Evolutionary conservation across 2,797 vertebrate genomes (phyloP).

Genomic region (Artibeus lituratus): DNA sequence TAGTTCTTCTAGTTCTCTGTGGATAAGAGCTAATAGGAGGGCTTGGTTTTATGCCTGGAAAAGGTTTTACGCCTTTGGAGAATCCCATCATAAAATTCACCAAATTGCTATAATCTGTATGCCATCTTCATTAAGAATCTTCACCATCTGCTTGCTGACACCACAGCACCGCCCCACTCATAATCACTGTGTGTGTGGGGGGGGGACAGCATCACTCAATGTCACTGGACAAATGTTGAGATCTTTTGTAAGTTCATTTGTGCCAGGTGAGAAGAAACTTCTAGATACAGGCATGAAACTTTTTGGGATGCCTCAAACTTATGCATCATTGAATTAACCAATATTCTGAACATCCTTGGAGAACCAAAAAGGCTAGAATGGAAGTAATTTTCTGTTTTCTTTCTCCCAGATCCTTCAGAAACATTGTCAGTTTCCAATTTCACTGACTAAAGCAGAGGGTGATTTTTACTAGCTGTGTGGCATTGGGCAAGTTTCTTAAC

Average conservation of each 20-base stretch:
- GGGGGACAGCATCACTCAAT: conserved; percentile 87
- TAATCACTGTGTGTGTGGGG: conserved; percentile 88
- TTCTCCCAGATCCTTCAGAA: conserved; percentile 87
- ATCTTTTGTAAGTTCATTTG: conserved; percentile 72
- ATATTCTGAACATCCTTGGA: conserved; percentile 86
- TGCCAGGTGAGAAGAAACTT: conserved; percentile 25
- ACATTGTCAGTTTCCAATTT: conserved; percentile 90
- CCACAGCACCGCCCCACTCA: conserved; percentile 91
- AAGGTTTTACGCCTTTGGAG: conserved; percentile 88
- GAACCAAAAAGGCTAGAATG: conserved; percentile 90
- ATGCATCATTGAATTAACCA: conserved; percentile 88
- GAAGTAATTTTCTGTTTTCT: conserved; percentile 86
- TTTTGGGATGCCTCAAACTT: conserved; percentile 88
- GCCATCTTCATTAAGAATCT: conserved; percentile 85
- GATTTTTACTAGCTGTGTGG: conserved; percentile 73
- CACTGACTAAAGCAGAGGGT: conserved; percentile 82
- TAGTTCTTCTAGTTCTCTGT: conserved; percentile 89
- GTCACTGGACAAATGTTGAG: conserved; percentile 85
- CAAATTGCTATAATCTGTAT: conserved; percentile 89
- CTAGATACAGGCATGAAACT: conserved; percentile 78
- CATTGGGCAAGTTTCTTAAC: neutral
- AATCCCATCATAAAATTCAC: conserved; percentile 90
- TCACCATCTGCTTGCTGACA: conserved; percentile 90
- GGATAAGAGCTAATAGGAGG: conserved; percentile 92
- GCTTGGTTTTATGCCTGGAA: too few species aligned